Base-by-base conservation (phyloP, 2,888 invertebrate genomes). In the Drosophila mayaguana region DNA sequence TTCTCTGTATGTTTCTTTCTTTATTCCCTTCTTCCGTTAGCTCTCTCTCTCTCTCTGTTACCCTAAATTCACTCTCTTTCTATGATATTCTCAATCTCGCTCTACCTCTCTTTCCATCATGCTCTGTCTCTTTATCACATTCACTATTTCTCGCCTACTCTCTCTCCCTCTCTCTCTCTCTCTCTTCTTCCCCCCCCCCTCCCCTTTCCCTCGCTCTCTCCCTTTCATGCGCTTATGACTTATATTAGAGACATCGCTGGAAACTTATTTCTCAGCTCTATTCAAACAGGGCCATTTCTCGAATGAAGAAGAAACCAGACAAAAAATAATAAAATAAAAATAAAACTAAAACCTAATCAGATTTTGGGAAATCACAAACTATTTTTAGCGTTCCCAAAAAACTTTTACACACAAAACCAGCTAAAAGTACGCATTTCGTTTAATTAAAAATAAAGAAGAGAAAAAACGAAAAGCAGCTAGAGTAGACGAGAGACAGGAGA, bases 371-470 rank as follows among this genome's bases (percentile, higher is more conserved):
- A 59, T 59, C 48, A 48, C 28, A 45, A 46, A 36, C 36, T 25
- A 28, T 43, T 65, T 65, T 50, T 11, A 18, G 50, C 36, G 34
- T 64, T 32, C 25, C 25, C 48, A 38, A 43, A 43, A 55, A 61
- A 43, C 45, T 36, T 57, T 46, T 40, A 55, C 40, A 40, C 54
- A 45, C 20, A 5, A 32, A 12, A 34, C 20, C n/a, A 34, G 38
- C 28, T 40, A 12, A 48, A 51, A 45, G 18, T 36, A 50, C 22
- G 68, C 36, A 60, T 69, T 60, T 54, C 32, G 38, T 43, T 70
- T 70, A 70, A 70, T 62, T 70, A 70, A 62, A 61, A 45, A 34
- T 28, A 36, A 45, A 14, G 1, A 12, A 3, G 1, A 36, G 12
- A 34, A 14, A 6, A 36, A 6, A 36, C 36, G 14, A 36, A 36